Percentiles rank a stretch among this genome's conserved stretches.
These are phyloP conservation scores for Allacma fusca DNA, from an alignment of 2,888 invertebrate genomes.

Conservation along the genomic window DNA sequence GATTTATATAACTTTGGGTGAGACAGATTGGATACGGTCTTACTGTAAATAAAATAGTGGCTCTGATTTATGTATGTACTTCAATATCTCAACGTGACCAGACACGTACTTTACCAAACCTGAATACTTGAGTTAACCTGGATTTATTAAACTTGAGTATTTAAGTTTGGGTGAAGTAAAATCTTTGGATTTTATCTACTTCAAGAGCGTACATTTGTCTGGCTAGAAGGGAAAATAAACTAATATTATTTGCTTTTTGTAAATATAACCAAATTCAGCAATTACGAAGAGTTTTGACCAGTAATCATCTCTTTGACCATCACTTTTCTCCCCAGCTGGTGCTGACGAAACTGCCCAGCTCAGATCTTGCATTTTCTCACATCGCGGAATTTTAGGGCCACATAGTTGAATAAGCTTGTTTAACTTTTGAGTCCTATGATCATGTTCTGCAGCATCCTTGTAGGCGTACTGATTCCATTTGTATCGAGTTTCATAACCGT, in stretches of 20 bases:
- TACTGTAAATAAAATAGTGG: no score
- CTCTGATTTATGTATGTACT: no score
- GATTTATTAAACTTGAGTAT: no score
- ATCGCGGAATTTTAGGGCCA: slow-evolving; percentile 24
- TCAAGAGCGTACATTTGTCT: no score
- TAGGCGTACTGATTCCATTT: background rate
- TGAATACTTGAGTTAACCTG: no score
- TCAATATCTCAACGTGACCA: no score
- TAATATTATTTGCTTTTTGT: background rate
- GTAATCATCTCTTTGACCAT: background rate
- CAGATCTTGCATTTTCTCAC: background rate
- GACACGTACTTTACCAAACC: no score
- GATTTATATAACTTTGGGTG: no score
- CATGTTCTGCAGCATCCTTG: background rate
- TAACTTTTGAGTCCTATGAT: background rate
- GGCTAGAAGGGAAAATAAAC: no score
- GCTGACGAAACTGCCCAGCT: background rate
- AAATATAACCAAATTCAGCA: background rate
- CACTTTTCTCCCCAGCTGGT: background rate
- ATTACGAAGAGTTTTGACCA: slow-evolving; percentile 28
- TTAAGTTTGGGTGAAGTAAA: no score
- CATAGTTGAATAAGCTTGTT: slow-evolving; percentile 22
- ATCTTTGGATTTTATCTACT: no score
- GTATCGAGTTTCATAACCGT: slow-evolving; percentile 14
- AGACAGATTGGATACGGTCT: no score